These are phyloP conservation scores for Marmota monax DNA, from an alignment of 2,113 vertebrate species.

Conservation along the genomic window DNA sequence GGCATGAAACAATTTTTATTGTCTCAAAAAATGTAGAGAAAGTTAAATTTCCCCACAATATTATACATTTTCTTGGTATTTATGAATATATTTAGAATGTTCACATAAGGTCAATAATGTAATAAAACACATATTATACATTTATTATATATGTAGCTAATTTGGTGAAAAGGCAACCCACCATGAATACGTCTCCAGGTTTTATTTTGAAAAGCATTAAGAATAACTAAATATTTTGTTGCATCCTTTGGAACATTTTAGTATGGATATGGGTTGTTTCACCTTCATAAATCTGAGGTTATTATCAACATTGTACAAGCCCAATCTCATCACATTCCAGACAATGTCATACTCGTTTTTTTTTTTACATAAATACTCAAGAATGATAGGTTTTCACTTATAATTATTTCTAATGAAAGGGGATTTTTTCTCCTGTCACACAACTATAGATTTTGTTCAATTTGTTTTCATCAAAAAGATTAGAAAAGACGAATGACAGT, in stretches of 20 bases:
- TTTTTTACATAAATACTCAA: constrained; percentile 8
- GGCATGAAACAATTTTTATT: neutral
- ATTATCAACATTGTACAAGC: neutral
- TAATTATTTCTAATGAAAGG: constrained; percentile 28
- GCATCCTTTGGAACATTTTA: neutral
- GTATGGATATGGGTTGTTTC: neutral
- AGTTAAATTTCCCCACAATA: neutral
- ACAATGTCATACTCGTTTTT: neutral
- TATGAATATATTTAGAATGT: neutral
- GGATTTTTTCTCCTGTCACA: neutral
- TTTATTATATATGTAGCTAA: neutral
- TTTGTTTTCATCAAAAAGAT: constrained; percentile 55
- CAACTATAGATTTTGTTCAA: constrained; percentile 10
- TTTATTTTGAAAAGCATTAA: constrained; percentile 2
- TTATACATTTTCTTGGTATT: neutral
- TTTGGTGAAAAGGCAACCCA: neutral
- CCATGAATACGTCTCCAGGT: neutral
- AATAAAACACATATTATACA: neutral
- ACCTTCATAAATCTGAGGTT: neutral
- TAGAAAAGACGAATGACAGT: constrained; percentile 57
- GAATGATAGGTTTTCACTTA: constrained; percentile 47
- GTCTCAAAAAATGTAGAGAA: neutral
- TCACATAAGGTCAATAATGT: neutral
- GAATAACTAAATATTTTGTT: neutral
- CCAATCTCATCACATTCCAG: neutral